phyloP scores from a whole-genome alignment of 1,140 invertebrate genomes.

The Nasonia giraulti region DNA sequence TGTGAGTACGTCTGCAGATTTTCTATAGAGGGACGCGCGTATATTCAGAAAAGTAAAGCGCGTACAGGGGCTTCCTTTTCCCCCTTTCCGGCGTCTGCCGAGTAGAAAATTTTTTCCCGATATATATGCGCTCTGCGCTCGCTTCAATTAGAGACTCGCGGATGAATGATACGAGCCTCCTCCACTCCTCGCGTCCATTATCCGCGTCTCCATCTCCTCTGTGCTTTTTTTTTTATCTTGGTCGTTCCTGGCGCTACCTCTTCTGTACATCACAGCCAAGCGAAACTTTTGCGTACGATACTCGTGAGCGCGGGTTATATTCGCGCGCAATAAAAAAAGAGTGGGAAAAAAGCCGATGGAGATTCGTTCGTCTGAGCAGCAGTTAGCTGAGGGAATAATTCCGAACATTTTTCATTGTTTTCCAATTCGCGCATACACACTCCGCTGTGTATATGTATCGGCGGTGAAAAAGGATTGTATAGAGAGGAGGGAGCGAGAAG shows the following conservation, averaged over 20 bases:
- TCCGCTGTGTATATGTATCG: too few species aligned
- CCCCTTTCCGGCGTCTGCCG: neutral
- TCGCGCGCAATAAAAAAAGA: neutral
- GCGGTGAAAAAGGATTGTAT: neutral
- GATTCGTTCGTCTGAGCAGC: neutral
- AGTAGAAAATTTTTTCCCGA: slow-evolving; percentile 45
- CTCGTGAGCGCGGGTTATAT: neutral
- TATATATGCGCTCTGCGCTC: slow-evolving; percentile 22
- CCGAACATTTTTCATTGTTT: slow-evolving; percentile 31
- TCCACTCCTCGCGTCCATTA: slow-evolving; percentile 10
- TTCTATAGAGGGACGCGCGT: neutral
- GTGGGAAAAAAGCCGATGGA: neutral
- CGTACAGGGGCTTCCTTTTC: neutral
- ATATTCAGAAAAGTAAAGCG: slow-evolving; percentile 36
- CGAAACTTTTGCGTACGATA: neutral
- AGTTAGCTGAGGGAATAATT: neutral
- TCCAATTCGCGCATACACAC: neutral
- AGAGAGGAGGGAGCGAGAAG: too few species aligned
- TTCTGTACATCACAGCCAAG: too few species aligned
- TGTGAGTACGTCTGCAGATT: neutral
- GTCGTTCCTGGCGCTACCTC: neutral
- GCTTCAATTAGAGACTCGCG: slow-evolving; percentile 48
- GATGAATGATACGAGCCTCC: slow-evolving; percentile 45
- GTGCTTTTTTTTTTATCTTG: slow-evolving; percentile 24
- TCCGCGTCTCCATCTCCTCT: neutral